Evolutionary conservation across 1,140 invertebrate species (phyloP).

Genomic region (Amyelois transitella): DNA sequence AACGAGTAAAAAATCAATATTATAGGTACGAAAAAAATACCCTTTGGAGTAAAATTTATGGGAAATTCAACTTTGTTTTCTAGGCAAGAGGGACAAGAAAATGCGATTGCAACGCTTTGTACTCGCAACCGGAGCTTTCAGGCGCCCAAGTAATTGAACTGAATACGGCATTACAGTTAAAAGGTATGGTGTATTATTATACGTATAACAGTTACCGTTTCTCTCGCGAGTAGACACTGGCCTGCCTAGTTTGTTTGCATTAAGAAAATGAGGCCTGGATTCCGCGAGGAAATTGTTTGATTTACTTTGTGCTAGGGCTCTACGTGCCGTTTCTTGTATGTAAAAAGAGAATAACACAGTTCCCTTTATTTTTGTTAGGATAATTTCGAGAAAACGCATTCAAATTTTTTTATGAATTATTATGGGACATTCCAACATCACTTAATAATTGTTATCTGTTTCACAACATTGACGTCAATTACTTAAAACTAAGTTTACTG

Average conservation of each 20-base stretch:
- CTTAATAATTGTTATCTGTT: too few species aligned
- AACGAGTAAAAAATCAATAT: conserved; percentile 37
- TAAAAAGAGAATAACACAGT: background rate
- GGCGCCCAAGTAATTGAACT: conserved; percentile 6
- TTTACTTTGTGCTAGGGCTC: background rate
- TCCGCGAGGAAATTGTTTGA: background rate
- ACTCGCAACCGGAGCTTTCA: conserved; percentile 14
- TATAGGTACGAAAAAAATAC: conserved; percentile 4
- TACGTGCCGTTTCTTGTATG: background rate
- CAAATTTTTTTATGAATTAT: too few species aligned
- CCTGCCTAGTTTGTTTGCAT: background rate
- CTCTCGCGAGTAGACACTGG: background rate
- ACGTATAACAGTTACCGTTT: background rate
- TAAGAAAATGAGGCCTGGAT: background rate
- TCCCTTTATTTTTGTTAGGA: too few species aligned
- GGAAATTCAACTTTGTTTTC: conserved; percentile 3
- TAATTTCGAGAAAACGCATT: too few species aligned
- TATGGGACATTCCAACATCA: too few species aligned
- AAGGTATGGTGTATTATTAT: conserved; percentile 1
- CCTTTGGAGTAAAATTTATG: background rate
- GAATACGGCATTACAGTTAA: conserved; percentile 4
- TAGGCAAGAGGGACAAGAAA: background rate
- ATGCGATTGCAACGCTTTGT: background rate
- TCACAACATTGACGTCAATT: too few species aligned
- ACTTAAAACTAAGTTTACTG: too few species aligned